Evolutionary conservation across 64 coral and sea anemone species (phyloP), one percentile per base, ranked within the genome.

Genomic region (Montipora capricornis): DNA sequence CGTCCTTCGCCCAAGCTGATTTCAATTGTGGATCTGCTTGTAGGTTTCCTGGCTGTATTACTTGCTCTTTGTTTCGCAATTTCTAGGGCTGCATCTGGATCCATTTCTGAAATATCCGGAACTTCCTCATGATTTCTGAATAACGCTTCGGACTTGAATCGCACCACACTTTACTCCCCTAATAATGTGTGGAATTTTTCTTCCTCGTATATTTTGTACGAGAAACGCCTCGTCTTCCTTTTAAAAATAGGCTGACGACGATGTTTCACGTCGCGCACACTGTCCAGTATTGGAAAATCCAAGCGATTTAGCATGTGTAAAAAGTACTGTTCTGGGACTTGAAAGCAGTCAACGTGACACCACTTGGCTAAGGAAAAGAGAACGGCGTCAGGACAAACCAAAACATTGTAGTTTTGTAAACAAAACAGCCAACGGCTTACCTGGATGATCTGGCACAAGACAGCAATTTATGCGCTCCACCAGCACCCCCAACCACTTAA

Each of bases 181-280:
- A 82, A 61, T 52, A 82, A n/a, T 5, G 4, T 9, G 19, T 44
- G 6, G 1, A 82, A 82, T 5, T 8, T 61, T 82, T 82, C 80
- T 52, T 62, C 55, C 13, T 82, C 26, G 80, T 61, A 82, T 26
- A 82, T 82, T 64, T 82, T 82, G 26, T 82, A 82, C 14, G 80
- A 82, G 12, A 62, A 64, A 15, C 80, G 9, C 80, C 24, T 9
- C 20, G 55, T 29, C 12, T 44, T 13, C 24, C 57, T 82, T 9
- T 64, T 82, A 20, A 82, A 82, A 82, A 64, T 82, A 8, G 80
- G 80, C 24, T 82, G 80, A 64, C 55, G 20, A 53, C 20, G 8
- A 8, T 82, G 80, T 0, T 3, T 11, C 20, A 16, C 80, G 13
- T 82, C 57, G 1, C 80, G 55, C 1, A 82, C 55, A 44, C 80